phyloP scores from a whole-genome alignment of 2,113 vertebrate species.

The Hyaena hyaena region DNA sequence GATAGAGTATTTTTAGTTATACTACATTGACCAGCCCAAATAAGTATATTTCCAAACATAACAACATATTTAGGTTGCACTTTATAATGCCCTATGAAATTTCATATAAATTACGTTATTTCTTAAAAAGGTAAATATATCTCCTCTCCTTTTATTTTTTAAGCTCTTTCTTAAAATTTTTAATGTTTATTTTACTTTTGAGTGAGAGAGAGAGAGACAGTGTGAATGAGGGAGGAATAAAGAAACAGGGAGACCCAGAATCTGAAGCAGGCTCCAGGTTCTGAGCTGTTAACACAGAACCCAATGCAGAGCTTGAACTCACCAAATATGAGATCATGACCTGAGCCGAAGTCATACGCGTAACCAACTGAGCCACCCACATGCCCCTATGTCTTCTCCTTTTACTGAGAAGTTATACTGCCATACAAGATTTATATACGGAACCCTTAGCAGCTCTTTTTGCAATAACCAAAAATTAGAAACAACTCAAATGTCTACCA shows the following conservation, averaged over 20 bases:
- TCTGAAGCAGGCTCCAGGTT: too few species aligned
- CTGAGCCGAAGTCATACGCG: neutral
- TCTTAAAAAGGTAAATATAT: neutral
- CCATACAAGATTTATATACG: neutral
- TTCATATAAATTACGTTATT: neutral
- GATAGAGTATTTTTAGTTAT: neutral
- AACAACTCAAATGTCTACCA: neutral
- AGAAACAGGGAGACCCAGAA: neutral
- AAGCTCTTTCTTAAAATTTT: neutral
- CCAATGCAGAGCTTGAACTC: neutral
- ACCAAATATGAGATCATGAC: neutral
- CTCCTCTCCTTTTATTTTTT: too few species aligned
- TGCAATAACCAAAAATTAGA: neutral
- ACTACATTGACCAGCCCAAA: neutral
- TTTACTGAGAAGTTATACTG: neutral
- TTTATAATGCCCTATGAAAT: neutral
- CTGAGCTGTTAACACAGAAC: too few species aligned
- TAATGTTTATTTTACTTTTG: neutral
- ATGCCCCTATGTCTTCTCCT: neutral
- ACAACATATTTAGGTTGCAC: neutral
- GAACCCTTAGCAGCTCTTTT: neutral
- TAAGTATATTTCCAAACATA: constrained; percentile 4
- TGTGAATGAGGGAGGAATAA: neutral
- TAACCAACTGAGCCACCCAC: neutral
- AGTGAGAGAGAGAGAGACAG: neutral